Evolutionary conservation across 2,888 invertebrate species (phyloP).

Genomic region (Epinotia brunnichana): DNA sequence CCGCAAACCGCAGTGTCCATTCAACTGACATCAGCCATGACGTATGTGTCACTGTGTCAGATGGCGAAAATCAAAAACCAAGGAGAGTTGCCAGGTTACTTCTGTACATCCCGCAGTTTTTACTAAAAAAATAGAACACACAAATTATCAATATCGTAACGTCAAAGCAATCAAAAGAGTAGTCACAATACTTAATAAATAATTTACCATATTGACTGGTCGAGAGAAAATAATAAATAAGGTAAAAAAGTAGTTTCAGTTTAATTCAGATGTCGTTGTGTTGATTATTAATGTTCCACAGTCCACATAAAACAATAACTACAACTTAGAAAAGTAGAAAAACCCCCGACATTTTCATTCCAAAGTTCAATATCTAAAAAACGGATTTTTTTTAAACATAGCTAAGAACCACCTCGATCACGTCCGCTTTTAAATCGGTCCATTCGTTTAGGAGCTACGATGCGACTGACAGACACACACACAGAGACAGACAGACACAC

Average conservation of each 20-base stretch:
- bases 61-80: slow-evolving; percentile 41
- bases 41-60: slow-evolving; percentile 43
- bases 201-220: not conserved
- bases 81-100: slow-evolving; percentile 31
- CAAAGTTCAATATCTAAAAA: no score
- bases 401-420: no score
- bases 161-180: not conserved
- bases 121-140: not conserved
- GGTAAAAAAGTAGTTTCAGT: not conserved
- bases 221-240: not conserved
- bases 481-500: no score
- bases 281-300: not conserved
- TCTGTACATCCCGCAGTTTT: not conserved
- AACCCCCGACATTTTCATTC: no score
- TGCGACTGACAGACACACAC: no score
- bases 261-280: not conserved
- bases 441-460: no score
- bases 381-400: no score
- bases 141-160: no score
- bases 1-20: slow-evolving; percentile 69
- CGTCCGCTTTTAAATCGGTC: no score
- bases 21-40: slow-evolving; percentile 69
- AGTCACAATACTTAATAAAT: not conserved
- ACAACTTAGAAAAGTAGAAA: no score
- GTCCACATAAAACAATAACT: not conserved